phyloP scores from a whole-genome alignment of 2,797 vertebrate species.

The Squalus acanthias region DNA sequence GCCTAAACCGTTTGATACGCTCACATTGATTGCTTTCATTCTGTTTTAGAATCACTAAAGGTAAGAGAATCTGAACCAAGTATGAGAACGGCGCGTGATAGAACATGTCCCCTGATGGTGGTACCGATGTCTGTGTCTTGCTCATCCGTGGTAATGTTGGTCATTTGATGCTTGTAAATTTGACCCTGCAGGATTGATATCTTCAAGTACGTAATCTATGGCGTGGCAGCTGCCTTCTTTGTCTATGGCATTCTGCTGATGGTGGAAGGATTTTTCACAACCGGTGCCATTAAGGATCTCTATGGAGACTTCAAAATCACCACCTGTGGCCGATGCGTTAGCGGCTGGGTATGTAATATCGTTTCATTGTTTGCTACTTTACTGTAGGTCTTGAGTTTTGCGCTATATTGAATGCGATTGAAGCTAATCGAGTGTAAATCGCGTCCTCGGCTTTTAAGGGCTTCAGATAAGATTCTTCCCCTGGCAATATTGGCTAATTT shows the following conservation, averaged over 20 bases:
- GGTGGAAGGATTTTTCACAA: constrained; percentile 99
- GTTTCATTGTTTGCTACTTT: neutral
- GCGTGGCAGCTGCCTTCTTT: constrained; percentile 94
- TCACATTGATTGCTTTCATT: neutral
- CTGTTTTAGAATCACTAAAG: neutral
- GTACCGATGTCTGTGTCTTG: neutral
- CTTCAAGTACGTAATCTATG: constrained; percentile 97
- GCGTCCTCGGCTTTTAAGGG: neutral
- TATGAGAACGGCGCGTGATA: neutral
- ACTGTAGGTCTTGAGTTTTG: neutral
- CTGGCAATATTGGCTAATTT: neutral
- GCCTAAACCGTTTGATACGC: neutral
- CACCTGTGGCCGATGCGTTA: constrained; percentile 93
- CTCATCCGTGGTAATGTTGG: neutral
- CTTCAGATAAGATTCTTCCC: neutral
- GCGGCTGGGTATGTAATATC: constrained; percentile 79
- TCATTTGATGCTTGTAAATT: constrained; percentile 21
- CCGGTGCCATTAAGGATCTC: constrained; percentile 94
- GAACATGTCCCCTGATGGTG: neutral
- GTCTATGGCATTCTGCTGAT: constrained; percentile 97
- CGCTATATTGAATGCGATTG: neutral
- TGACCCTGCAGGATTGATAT: constrained; percentile 81
- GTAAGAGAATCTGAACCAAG: neutral
- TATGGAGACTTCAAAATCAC: constrained; percentile 99
- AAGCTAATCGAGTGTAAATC: neutral